Conservation (phyloP, 2,113 vertebrate species). For the Bagarius yarrelli region DNA sequence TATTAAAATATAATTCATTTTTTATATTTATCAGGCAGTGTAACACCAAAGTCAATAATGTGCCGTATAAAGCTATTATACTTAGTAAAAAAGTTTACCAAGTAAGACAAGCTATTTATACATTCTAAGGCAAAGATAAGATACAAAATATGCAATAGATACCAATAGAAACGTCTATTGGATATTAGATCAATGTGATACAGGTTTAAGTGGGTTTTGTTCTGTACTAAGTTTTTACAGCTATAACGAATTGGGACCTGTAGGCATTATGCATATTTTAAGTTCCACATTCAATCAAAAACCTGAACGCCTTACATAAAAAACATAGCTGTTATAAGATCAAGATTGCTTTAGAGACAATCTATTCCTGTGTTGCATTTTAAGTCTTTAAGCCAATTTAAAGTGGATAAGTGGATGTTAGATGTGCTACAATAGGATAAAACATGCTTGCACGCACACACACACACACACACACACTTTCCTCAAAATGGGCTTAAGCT, state of each 20-base stretch:
- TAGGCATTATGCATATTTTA: background rate
- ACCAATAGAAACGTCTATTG: background rate
- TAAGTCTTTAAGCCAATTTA: conserved; percentile 1
- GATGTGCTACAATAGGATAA: background rate
- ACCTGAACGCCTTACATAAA: background rate
- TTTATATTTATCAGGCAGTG: background rate
- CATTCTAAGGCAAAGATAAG: background rate
- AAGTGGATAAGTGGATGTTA: background rate
- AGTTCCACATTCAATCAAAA: background rate
- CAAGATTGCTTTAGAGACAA: background rate
- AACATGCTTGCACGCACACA: background rate
- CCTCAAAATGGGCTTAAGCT: background rate
- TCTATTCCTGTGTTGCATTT: background rate
- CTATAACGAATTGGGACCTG: background rate
- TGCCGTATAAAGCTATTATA: no score
- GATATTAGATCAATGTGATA: background rate
- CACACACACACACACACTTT: conserved; percentile 1
- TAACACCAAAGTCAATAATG: background rate
- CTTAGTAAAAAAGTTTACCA: background rate
- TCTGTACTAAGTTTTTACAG: background rate
- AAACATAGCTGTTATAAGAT: background rate
- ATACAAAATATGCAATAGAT: background rate
- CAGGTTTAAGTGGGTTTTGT: background rate
- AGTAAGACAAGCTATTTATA: background rate
- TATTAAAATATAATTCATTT: no score